Evolutionary conservation across 2,888 invertebrate genomes (phyloP).

Genomic region (Ferrisia virgata): DNA sequence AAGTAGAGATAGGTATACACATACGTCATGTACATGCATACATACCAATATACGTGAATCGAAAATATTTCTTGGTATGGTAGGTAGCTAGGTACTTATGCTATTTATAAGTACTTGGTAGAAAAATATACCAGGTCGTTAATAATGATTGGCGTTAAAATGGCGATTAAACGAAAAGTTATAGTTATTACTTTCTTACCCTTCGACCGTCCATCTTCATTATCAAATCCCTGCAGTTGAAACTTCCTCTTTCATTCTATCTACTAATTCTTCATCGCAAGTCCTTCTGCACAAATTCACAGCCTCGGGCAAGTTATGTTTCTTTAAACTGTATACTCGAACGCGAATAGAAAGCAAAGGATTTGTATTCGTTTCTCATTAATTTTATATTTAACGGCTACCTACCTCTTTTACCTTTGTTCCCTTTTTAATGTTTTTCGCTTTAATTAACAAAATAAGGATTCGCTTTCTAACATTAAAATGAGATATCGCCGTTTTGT

Average conservation of each 20-base stretch:
- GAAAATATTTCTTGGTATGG: too few species aligned
- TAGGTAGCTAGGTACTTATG: too few species aligned
- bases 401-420: background rate
- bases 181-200: background rate
- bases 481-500: conserved; percentile 15
- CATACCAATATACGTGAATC: too few species aligned
- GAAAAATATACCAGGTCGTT: background rate
- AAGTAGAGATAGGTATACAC: too few species aligned
- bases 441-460: conserved; percentile 9
- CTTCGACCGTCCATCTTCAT: background rate
- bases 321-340: background rate
- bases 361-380: conserved; percentile 32
- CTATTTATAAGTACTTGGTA: too few species aligned
- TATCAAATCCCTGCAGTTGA: conserved; percentile 13
- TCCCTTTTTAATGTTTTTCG: conserved; percentile 22
- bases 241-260: background rate
- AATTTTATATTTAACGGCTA: conserved; percentile 29
- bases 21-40: too few species aligned
- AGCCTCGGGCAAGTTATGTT: background rate
- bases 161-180: background rate
- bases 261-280: background rate
- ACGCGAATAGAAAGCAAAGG: background rate
- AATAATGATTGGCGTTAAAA: background rate
- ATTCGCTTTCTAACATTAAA: conserved; percentile 7
- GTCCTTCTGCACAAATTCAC: background rate